These are phyloP conservation scores for Enteromius treurensis DNA, from an alignment of 2,797 vertebrate genomes.

Conservation along the genomic window DNA sequence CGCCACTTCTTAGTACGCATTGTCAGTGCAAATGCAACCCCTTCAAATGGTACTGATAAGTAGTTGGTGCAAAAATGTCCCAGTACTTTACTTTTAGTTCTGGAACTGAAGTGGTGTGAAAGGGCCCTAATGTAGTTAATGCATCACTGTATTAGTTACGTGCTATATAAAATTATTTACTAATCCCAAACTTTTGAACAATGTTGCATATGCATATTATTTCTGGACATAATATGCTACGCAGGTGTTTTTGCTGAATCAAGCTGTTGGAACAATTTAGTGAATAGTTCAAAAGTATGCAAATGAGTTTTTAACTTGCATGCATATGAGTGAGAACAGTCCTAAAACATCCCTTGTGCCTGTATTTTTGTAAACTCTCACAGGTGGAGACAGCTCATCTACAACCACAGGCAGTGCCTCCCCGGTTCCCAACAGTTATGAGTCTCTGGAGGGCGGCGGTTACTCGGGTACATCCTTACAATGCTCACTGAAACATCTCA, in stretches of 20 bases:
- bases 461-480: constrained; percentile 82
- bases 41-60: too few species aligned
- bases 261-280: background rate
- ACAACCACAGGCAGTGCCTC: constrained; percentile 92
- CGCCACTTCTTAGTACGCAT: too few species aligned
- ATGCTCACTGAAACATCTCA: background rate
- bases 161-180: background rate
- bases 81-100: too few species aligned
- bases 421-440: constrained; percentile 90
- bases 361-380: constrained; percentile 39
- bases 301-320: background rate
- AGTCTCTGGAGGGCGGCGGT: constrained; percentile 90
- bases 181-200: background rate
- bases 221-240: background rate
- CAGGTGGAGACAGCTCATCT: constrained; percentile 92
- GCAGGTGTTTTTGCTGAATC: background rate
- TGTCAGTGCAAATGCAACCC: too few species aligned
- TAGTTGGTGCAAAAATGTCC: too few species aligned
- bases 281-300: background rate
- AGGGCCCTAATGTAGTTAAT: too few species aligned
- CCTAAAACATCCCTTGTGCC: background rate
- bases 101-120: too few species aligned
- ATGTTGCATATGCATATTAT: background rate
- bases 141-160: background rate
- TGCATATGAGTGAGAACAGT: background rate